Percentiles rank a stretch among this genome's conserved stretches.
Evolutionary conservation across 2,797 vertebrate genomes (phyloP).

Genomic region (Kryptopterus vitreolus): DNA sequence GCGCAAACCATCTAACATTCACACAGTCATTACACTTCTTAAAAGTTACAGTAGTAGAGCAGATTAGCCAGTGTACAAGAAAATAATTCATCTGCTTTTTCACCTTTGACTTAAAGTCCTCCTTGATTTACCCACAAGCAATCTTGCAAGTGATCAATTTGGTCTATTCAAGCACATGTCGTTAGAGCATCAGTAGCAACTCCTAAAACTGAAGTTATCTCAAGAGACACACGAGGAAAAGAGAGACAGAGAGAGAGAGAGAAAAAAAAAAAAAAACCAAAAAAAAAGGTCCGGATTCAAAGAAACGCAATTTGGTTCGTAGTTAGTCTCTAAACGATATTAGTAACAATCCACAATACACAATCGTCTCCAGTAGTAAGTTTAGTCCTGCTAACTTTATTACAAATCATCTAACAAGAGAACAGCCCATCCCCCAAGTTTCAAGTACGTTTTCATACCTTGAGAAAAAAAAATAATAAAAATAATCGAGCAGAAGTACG

Average conservation of each 20-base stretch:
- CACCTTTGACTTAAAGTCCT: constrained; percentile 64
- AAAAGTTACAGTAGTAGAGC: constrained; percentile 97
- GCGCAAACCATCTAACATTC: constrained; percentile 56
- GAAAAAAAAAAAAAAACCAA: no score
- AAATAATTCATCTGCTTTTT: constrained; percentile 87
- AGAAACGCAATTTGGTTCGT: constrained; percentile 61
- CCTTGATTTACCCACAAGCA: constrained; percentile 75
- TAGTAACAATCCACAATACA: constrained; percentile 60
- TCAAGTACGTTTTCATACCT: constrained; percentile 74
- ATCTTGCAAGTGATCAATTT: constrained; percentile 97
- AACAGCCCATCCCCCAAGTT: constrained; percentile 64
- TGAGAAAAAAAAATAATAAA: no score
- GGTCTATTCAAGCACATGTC: constrained; percentile 72
- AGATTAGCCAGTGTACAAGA: constrained; percentile 98
- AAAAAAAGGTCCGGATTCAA: constrained; percentile 51
- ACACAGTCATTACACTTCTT: constrained; percentile 74
- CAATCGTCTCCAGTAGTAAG: constrained; percentile 62
- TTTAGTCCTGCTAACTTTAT: constrained; percentile 59
- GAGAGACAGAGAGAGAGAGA: no score
- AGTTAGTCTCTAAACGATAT: constrained; percentile 58
- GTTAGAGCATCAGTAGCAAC: constrained; percentile 74
- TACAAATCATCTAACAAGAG: constrained; percentile 61
- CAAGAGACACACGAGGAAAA: constrained; percentile 45
- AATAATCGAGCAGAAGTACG: constrained; percentile 58
- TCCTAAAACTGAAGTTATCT: constrained; percentile 58